These are phyloP conservation scores for Parazoanthus swiftii DNA, from an alignment of 92 coral and sea anemone species.

Conservation along the genomic window DNA sequence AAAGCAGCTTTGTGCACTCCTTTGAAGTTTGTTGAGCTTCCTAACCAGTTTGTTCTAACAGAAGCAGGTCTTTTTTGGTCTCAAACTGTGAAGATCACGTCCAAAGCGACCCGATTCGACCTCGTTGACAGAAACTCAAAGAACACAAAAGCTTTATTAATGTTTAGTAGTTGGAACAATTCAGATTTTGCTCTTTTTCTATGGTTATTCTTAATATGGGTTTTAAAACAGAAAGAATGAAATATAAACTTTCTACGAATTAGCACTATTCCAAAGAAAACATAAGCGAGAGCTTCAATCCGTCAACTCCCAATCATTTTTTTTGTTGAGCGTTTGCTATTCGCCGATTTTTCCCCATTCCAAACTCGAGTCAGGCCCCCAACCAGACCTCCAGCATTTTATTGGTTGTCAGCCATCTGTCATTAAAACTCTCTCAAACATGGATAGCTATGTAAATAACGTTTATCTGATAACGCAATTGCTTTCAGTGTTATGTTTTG, in stretches of 20 bases:
- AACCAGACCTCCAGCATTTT: background rate
- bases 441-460: background rate
- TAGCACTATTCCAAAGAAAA: background rate
- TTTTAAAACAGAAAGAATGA: no score
- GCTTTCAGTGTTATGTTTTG: background rate
- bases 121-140: background rate
- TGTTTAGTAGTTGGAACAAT: no score
- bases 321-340: background rate
- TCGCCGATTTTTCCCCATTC: background rate
- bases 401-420: constrained; percentile 6
- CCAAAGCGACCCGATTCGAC: background rate
- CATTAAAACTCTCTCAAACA: background rate
- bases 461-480: background rate
- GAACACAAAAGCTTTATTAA: background rate
- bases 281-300: background rate
- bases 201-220: background rate
- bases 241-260: no score
- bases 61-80: no score
- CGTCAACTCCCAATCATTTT: background rate
- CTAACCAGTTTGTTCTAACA: no score
- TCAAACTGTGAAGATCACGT: background rate
- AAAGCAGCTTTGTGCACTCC: no score
- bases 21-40: no score
- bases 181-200: background rate
- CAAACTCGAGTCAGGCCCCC: background rate